Evolutionary conservation across 2,797 vertebrate genomes (phyloP).

Genomic region (Graptemys geographica): DNA sequence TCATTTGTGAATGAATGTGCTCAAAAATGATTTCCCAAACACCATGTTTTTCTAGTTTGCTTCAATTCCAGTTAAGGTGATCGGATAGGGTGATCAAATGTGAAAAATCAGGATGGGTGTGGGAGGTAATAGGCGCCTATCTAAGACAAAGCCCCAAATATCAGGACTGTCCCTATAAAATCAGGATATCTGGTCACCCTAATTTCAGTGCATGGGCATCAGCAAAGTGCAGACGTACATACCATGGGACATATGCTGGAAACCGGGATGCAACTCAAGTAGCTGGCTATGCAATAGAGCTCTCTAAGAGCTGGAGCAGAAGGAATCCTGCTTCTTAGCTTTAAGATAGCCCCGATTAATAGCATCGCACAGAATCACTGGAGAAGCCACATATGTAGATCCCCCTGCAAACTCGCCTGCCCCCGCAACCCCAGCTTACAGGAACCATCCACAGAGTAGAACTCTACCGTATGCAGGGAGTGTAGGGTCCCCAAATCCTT

Average conservation of each 20-base stretch:
- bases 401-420: accelerated
- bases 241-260: background rate
- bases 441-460: background rate
- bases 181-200: background rate
- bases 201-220: background rate
- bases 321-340: accelerated
- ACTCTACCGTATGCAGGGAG: accelerated
- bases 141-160: background rate
- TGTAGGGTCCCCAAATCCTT: background rate
- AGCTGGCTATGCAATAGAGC: accelerated
- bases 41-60: background rate
- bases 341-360: background rate
- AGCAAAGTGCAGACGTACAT: background rate
- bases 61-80: background rate
- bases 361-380: background rate
- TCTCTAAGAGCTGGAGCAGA: accelerated
- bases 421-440: background rate
- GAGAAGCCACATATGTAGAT: accelerated
- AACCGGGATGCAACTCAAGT: accelerated
- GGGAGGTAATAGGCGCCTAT: background rate
- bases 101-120: background rate
- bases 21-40: background rate
- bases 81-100: background rate
- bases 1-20: background rate
- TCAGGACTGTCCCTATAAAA: background rate